These are phyloP conservation scores for Drosophila bunnanda DNA, from an alignment of 2,888 invertebrate species.

Conservation along the genomic window DNA sequence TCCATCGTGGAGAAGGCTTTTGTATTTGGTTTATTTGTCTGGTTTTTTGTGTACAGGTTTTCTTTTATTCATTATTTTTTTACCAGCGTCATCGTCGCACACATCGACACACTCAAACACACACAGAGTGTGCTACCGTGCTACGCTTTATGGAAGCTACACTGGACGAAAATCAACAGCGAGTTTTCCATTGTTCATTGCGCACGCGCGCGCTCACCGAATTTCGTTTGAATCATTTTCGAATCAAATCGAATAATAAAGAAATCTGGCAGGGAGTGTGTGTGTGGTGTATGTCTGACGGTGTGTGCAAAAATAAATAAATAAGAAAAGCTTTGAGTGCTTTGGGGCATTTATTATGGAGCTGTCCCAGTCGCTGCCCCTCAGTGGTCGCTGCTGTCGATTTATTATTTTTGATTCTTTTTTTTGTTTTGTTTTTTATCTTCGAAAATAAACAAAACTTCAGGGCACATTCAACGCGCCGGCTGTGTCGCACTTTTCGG, in stretches of 20 bases:
- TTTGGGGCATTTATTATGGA: slow-evolving; percentile 55
- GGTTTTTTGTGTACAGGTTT: slow-evolving; percentile 74
- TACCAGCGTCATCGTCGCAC: slow-evolving; percentile 76
- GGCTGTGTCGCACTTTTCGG: slow-evolving; percentile 49
- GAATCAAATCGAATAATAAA: slow-evolving; percentile 48
- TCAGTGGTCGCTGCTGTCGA: slow-evolving; percentile 35
- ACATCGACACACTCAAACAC: slow-evolving; percentile 39
- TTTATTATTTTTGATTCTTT: slow-evolving; percentile 44
- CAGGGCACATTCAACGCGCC: slow-evolving; percentile 43
- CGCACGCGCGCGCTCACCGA: slow-evolving; percentile 46
- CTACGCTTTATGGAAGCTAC: slow-evolving; percentile 78
- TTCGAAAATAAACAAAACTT: slow-evolving; percentile 60
- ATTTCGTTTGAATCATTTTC: slow-evolving; percentile 51
- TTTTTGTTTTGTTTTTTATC: slow-evolving; percentile 45
- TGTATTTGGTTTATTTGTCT: slow-evolving; percentile 71
- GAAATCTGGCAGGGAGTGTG: slow-evolving; percentile 33
- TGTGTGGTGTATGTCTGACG: not conserved
- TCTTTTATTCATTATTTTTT: slow-evolving; percentile 80
- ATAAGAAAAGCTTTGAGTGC: slow-evolving; percentile 58
- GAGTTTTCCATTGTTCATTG: slow-evolving; percentile 30
- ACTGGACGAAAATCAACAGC: slow-evolving; percentile 59
- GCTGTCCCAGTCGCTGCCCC: slow-evolving; percentile 44
- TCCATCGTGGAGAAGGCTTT: slow-evolving; percentile 55
- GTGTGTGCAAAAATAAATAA: slow-evolving; percentile 50
- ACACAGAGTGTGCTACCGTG: slow-evolving; percentile 78